phyloP scores from a whole-genome alignment of 2,888 invertebrate species.

The Gasteruption jaculator region DNA sequence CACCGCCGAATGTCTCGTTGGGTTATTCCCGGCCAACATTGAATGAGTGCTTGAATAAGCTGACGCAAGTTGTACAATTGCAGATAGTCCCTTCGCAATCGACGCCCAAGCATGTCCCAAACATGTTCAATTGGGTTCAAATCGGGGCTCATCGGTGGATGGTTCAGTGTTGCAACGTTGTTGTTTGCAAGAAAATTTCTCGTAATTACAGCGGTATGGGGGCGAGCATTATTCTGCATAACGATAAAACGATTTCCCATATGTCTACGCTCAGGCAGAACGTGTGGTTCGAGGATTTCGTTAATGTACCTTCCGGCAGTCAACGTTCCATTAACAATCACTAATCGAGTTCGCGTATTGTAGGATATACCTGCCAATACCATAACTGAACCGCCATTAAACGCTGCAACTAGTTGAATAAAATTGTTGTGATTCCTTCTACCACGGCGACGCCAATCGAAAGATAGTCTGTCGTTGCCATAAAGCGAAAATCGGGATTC shows the following conservation, averaged over 20 bases:
- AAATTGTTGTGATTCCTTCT: slow-evolving; percentile 7
- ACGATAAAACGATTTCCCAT: slow-evolving; percentile 15
- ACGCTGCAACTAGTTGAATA: slow-evolving; percentile 9
- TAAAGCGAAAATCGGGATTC: slow-evolving; percentile 15
- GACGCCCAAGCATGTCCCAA: slow-evolving; percentile 16
- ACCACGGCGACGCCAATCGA: slow-evolving; percentile 16
- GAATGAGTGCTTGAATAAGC: not conserved
- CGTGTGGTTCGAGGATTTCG: slow-evolving; percentile 13
- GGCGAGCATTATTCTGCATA: slow-evolving; percentile 22
- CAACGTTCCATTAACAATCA: slow-evolving; percentile 15
- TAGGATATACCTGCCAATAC: slow-evolving; percentile 17
- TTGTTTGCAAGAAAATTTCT: slow-evolving; percentile 13
- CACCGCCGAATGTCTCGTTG: slow-evolving; percentile 13
- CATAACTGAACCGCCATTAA: slow-evolving; percentile 19
- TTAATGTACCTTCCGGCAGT: slow-evolving; percentile 14
- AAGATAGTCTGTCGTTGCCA: slow-evolving; percentile 17
- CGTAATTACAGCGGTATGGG: slow-evolving; percentile 15
- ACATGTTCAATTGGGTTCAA: slow-evolving; percentile 21
- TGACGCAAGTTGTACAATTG: slow-evolving; percentile 9
- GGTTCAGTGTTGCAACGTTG: slow-evolving; percentile 10
- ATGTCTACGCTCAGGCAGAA: slow-evolving; percentile 9
- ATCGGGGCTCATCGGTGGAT: slow-evolving; percentile 19
- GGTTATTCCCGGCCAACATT: not conserved
- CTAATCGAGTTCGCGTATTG: slow-evolving; percentile 11
- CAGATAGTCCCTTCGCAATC: slow-evolving; percentile 14